Evolutionary conservation across 2,113 vertebrate species (phyloP), one percentile per base, ranked within the genome.

Genomic region (Catharus minimus): DNA sequence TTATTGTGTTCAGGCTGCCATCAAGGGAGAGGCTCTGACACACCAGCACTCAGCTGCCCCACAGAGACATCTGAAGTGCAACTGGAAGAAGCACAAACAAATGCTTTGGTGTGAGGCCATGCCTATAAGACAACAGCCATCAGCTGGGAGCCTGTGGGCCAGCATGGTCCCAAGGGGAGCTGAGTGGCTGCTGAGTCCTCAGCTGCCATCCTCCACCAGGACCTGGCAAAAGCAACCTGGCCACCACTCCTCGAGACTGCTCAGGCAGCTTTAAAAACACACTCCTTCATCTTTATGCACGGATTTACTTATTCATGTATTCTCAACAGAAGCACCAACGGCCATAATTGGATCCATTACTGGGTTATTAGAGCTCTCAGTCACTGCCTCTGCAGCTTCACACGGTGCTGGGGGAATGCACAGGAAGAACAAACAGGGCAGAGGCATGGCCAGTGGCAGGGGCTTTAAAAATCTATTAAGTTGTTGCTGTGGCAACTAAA

Each of bases 341-440:
- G 89, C 93, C 93, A 89, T 96, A 95, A 93, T 81, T 95, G 96
- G 93, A 73, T 93, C 90, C 90, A 94, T 95, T 95, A 93, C 89
- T 32, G 90, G 75, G 87, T 95, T 96, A 95, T 96, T 92, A 95
- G 89, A 95, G 93, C 89, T 81, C 90, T 96, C 93, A 61, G 81
- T 95, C 96, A 93, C 76, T 88, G 92, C 72, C 78, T 77, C 79
- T 47, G 79, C 88, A 93, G 91, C 82, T 58, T 57, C 0, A 10
- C 9, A 4, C 0, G 1, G 38, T 47, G 68, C 86, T 47, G 67
- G 43, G 72, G 92, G 80, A 85, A 91, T 13, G 67, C 89, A 61
- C 23, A 33, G 67, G 81, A 73, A 61, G 90, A 90, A 85, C 84
- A 75, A 91, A 87, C 90, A 90, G 90, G 90, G 84, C 78, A 90